A percentile compares a stretch with the other conserved stretches of the same genome.
Conservation (phyloP, 2,113 vertebrate species). For the Dipodomys ordii region DNA sequence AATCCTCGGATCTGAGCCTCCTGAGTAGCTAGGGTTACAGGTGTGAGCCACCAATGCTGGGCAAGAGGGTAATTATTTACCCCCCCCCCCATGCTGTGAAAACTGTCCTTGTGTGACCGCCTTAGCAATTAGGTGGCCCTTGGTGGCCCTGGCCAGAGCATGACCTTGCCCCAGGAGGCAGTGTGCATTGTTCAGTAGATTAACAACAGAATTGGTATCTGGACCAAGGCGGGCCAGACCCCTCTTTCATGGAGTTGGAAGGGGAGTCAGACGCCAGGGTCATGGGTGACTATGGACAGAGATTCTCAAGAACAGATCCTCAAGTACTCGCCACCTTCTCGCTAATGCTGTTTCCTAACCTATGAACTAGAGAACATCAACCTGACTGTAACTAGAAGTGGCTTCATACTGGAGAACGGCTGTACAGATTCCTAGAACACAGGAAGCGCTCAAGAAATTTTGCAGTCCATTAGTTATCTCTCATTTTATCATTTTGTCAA, state of each 20-base stretch:
- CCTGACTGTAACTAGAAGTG: not conserved
- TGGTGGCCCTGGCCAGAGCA: not conserved
- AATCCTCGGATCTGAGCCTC: too few relatives aligned
- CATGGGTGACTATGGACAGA: not conserved
- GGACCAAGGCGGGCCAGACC: too few relatives aligned
- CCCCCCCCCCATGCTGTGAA: not conserved
- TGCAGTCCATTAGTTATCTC: not conserved
- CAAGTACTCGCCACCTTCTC: not conserved
- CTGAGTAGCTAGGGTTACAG: too few relatives aligned
- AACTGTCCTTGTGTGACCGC: not conserved
- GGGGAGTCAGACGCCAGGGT: not conserved
- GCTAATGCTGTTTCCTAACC: not conserved
- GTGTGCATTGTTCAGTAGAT: not conserved
- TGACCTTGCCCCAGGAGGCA: accelerated
- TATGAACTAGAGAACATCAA: not conserved
- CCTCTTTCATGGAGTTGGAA: not conserved
- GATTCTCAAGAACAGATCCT: not conserved
- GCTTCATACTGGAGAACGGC: not conserved
- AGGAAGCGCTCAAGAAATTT: not conserved
- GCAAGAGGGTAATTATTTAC: not conserved
- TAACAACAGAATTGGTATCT: not conserved
- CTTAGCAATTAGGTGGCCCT: not conserved
- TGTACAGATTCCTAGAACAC: not conserved
- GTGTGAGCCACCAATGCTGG: too few relatives aligned
- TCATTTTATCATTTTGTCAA: not conserved